These are phyloP conservation scores for Linhomoeus sp. DNA, from an alignment of 2,888 invertebrate genomes.

Conservation along the genomic window DNA sequence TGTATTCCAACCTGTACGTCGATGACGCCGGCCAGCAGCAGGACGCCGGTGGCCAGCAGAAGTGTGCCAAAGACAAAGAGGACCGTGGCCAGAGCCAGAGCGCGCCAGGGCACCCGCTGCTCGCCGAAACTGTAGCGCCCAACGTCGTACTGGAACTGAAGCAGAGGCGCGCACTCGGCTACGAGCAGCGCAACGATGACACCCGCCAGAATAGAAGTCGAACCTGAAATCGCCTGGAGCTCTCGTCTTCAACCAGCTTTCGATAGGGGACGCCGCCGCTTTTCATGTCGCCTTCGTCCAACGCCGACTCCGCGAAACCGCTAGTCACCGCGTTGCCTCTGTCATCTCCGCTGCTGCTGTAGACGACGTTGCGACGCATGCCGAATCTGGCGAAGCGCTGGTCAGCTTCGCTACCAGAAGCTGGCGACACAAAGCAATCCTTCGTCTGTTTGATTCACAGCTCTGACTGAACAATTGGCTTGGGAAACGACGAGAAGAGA, in stretches of 20 bases:
- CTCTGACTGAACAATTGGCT: no score
- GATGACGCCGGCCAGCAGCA: conserved; percentile 59
- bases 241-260: no score
- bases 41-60: conserved; percentile 51
- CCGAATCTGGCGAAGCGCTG: background rate
- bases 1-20: conserved; percentile 42
- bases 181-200: no score
- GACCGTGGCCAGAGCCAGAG: conserved; percentile 52
- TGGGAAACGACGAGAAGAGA: no score
- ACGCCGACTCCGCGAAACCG: no score
- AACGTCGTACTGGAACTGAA: no score
- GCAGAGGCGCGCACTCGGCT: conserved; percentile 29
- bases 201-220: background rate
- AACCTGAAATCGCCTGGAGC: background rate
- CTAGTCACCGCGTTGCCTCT: no score
- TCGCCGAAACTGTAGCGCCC: no score
- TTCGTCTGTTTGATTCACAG: no score
- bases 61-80: conserved; percentile 55
- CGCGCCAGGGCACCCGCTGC: conserved; percentile 62
- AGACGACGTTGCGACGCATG: background rate
- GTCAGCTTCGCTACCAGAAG: background rate
- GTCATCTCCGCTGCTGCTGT: background rate
- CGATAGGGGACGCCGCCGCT: no score
- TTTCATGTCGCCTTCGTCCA: no score
- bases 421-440: background rate